Base-by-base conservation (phyloP, 2,888 invertebrate genomes). In the Drosophila antonietae region DNA sequence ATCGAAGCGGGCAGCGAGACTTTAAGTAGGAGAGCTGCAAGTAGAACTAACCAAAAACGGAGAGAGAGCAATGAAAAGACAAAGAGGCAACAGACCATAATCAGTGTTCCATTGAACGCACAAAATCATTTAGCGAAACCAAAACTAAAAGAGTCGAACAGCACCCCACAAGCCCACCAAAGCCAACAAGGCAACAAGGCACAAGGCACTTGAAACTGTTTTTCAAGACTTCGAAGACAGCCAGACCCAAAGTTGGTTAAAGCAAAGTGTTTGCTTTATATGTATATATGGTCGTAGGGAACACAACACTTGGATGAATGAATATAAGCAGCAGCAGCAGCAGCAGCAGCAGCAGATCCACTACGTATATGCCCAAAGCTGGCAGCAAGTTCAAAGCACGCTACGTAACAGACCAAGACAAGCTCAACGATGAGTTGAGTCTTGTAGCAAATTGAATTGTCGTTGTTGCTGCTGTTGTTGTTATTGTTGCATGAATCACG, bases 51-150 rank as follows among this genome's bases (percentile, higher is more conserved):
- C 72, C 78, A 77, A 72, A 78, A 72, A 60, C 73, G 72, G 70
- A 73, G 65, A 69, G 69, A 69, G 69, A 72, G 55, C 41, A 74
- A 71, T 62, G 68, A 76, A 68, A 58, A 72, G 68, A 74, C 73
- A 81, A 68, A 67, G 70, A 70, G 64, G 70, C 77, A 80, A 75
- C 72, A 83, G 86, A 90, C 84, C 84, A 90, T 88, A 91, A 87
- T 91, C 92, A 92, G 84, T 92, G 91, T 92, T 93, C 93, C 93
- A 91, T 93, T 93, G 93, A 92, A 92, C 88, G 92, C 92, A 89
- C 92, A 92, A 93, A 93, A 92, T 92, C 92, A 93, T 92, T 92
- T 92, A 92, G 92, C 93, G 93, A 91, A 92, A 92, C 92, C 91
- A 82, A 90, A 84, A 78, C 73, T 78, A 78, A 76, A 77, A 84